Evolutionary conservation across 2,113 vertebrate species (phyloP), one percentile per base, ranked within the genome.

Genomic region (Tricholaema leucomelas): DNA sequence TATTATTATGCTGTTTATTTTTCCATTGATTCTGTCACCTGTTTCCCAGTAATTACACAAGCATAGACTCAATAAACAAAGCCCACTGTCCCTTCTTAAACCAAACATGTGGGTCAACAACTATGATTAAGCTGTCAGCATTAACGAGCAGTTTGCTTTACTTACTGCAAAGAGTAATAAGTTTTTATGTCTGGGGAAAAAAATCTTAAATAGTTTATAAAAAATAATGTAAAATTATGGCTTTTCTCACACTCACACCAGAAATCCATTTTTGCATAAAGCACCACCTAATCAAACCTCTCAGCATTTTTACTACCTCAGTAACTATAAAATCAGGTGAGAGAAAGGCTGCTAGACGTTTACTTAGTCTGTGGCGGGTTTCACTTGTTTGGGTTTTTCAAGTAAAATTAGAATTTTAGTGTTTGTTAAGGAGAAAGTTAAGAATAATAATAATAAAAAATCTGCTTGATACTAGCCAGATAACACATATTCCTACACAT

Each of bases 61-160:
- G 61, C 3, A 3, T 46, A 86, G n/a, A 63, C 78, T 95, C 91
- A 87, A 88, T 94, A 96, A 91, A 86, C 95, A 93, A 95, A 92
- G 25, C 83, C 54, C 66, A 56, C 73, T 91, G 78, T 95, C 89
- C 79, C 94, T 97, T 96, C 88, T 92, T 85, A 88, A 89, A 90
- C 73, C 77, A 82, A 90, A 93, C 79, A 95, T 78, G 56, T 83
- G 40, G 94, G 95, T 96, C 95, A 97, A 92, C 76, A 93, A 74
- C 92, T 95, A 65, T 92, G 95, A 96, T 97, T 96, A 97, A 96
- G 35, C 60, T 96, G 93, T 95, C 95, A 95, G 25, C 63, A 90
- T 91, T 96, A 97, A 97, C 95, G 75, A 94, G 59, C 59, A 66
- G 54, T 88, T 97, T 91, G 61, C 55, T 86, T 95, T 64, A 92